Conservation (phyloP, 2,888 invertebrate genomes). For the Agrilus biguttatus region DNA sequence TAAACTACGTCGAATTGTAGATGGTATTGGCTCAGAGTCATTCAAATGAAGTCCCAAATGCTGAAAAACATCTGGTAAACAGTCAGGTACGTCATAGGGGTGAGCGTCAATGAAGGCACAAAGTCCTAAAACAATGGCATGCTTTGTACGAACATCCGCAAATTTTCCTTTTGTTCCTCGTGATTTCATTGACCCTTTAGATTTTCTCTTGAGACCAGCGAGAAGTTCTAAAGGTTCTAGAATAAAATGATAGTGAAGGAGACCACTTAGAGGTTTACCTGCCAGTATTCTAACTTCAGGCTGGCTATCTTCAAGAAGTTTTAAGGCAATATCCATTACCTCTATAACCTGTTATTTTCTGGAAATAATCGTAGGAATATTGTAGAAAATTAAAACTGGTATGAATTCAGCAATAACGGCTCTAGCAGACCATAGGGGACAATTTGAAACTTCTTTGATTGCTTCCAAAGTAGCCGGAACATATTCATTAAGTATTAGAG, state of each 20-base stretch:
- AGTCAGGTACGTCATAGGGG: constrained; percentile 74
- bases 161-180: constrained; percentile 15
- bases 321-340: constrained; percentile 45
- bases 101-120: constrained; percentile 77
- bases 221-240: constrained; percentile 40
- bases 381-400: constrained; percentile 58
- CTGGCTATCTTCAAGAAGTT: constrained; percentile 52
- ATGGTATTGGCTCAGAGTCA: constrained; percentile 80
- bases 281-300: constrained; percentile 75
- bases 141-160: constrained; percentile 23
- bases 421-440: constrained; percentile 55
- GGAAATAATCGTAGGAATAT: constrained; percentile 47
- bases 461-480: constrained; percentile 44
- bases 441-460: constrained; percentile 29
- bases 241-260: constrained; percentile 74
- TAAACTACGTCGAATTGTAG: constrained; percentile 71
- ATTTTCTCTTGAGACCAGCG: constrained; percentile 40
- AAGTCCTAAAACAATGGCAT: constrained; percentile 77
- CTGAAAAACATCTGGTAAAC: constrained; percentile 64
- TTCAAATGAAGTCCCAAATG: constrained; percentile 65
- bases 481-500: constrained; percentile 40
- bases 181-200: constrained; percentile 29
- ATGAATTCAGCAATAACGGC: constrained; percentile 51
- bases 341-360: constrained; percentile 36
- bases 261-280: constrained; percentile 66